Conservation (phyloP, 1,140 invertebrate species). For the Battus philenor region DNA sequence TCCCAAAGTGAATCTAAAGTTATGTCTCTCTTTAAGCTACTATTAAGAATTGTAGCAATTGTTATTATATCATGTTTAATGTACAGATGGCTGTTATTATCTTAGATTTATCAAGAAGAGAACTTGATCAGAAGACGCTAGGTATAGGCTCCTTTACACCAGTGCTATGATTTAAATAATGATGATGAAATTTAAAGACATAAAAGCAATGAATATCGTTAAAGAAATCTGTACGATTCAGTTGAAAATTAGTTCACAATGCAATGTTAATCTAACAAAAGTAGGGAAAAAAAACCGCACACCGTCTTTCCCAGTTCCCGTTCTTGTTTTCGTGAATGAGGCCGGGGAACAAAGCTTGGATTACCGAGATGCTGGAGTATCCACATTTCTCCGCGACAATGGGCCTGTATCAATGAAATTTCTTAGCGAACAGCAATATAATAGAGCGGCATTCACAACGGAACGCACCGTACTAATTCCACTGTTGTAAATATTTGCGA, state of each 20-base stretch:
- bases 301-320: not conserved
- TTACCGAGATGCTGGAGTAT: slow-evolving; percentile 14
- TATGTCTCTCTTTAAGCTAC: too few relatives aligned
- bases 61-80: too few relatives aligned
- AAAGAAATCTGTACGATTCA: not conserved
- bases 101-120: too few relatives aligned
- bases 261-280: slow-evolving; percentile 1
- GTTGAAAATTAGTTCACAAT: slow-evolving; percentile 8
- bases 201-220: not conserved
- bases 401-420: slow-evolving; percentile 18
- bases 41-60: too few relatives aligned
- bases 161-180: too few relatives aligned
- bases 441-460: slow-evolving; percentile 18
- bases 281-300: slow-evolving; percentile 1
- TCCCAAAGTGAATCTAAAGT: too few relatives aligned
- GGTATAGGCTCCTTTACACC: too few relatives aligned
- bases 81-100: too few relatives aligned
- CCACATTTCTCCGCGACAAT: slow-evolving; percentile 18
- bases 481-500: slow-evolving; percentile 59
- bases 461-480: slow-evolving; percentile 30
- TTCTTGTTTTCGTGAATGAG: slow-evolving; percentile 8
- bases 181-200: not conserved
- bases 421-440: slow-evolving; percentile 17
- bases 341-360: slow-evolving; percentile 20
- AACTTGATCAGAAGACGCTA: too few relatives aligned